These are phyloP conservation scores for Pocillopora meandrina DNA, from an alignment of 92 coral and sea anemone species.

Conservation along the genomic window DNA sequence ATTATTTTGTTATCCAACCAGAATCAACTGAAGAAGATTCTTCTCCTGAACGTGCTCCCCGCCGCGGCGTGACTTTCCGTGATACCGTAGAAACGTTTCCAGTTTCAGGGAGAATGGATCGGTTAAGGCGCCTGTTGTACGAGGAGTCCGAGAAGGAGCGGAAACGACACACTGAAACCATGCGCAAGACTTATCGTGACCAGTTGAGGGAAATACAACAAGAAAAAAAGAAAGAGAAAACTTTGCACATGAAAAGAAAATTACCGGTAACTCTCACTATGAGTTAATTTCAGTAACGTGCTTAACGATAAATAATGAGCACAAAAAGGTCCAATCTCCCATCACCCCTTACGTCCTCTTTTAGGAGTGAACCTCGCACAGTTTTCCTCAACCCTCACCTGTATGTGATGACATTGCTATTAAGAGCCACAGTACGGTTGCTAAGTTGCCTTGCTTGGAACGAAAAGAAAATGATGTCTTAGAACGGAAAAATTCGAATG, in stretches of 20 bases:
- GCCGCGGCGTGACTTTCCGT: constrained; percentile 87
- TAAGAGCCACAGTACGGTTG: too few species aligned
- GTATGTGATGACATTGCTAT: too few species aligned
- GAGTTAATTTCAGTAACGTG: neutral
- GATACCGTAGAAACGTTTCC: constrained; percentile 89
- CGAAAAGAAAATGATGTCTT: too few species aligned
- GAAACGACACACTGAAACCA: constrained; percentile 64
- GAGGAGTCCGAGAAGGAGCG: constrained; percentile 79
- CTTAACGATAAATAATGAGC: too few species aligned
- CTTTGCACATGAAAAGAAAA: constrained; percentile 49
- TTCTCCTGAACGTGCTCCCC: constrained; percentile 41
- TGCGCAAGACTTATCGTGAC: constrained; percentile 69
- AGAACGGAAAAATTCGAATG: too few species aligned
- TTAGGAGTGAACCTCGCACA: too few species aligned
- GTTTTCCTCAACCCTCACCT: too few species aligned
- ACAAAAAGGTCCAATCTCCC: too few species aligned
- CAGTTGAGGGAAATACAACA: constrained; percentile 76
- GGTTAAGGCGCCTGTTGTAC: constrained; percentile 81
- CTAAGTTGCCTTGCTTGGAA: too few species aligned
- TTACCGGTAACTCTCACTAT: constrained; percentile 38
- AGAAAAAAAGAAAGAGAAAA: constrained; percentile 48
- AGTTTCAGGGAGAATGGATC: constrained; percentile 88
- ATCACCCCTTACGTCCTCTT: too few species aligned
- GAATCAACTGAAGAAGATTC: constrained; percentile 32
- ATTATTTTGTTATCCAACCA: neutral